phyloP scores from a whole-genome alignment of 2,888 invertebrate genomes.

The Gonocerus acuteangulatus region DNA sequence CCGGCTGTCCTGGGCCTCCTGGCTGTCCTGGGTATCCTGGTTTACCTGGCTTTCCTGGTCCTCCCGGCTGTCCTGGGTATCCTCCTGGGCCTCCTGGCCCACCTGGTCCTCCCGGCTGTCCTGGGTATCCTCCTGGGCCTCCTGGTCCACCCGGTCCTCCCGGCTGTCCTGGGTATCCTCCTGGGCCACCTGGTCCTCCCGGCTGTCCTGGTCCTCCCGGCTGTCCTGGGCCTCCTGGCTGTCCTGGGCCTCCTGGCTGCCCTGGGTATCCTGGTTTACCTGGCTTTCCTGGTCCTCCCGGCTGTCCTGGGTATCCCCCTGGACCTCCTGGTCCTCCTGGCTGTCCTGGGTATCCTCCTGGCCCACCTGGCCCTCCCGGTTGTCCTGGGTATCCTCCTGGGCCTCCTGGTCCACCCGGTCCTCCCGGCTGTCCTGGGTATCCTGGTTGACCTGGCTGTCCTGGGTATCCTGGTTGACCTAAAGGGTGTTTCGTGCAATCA shows the following conservation, averaged over 20 bases:
- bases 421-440: slow-evolving; percentile 25
- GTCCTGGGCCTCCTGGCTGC: slow-evolving; percentile 40
- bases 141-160: slow-evolving; percentile 40
- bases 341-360: slow-evolving; percentile 32
- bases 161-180: slow-evolving; percentile 43
- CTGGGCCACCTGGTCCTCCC: slow-evolving; percentile 37
- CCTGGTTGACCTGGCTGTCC: slow-evolving; percentile 36
- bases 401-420: slow-evolving; percentile 17
- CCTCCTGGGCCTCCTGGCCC: slow-evolving; percentile 36
- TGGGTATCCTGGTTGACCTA: slow-evolving; percentile 30
- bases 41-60: slow-evolving; percentile 32
- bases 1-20: slow-evolving; percentile 34
- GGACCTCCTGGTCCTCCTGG: slow-evolving; percentile 30
- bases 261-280: slow-evolving; percentile 42
- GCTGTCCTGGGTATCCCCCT: slow-evolving; percentile 38
- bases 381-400: slow-evolving; percentile 38
- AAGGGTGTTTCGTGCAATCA: too few species aligned
- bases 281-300: slow-evolving; percentile 41
- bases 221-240: slow-evolving; percentile 37
- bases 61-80: slow-evolving; percentile 38
- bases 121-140: slow-evolving; percentile 31
- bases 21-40: slow-evolving; percentile 36
- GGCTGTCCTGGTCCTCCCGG: slow-evolving; percentile 39
- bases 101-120: slow-evolving; percentile 28
- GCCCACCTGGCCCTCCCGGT: slow-evolving; percentile 43